Conservation (phyloP, 2,888 invertebrate species). For the Drosophila picticornis region DNA sequence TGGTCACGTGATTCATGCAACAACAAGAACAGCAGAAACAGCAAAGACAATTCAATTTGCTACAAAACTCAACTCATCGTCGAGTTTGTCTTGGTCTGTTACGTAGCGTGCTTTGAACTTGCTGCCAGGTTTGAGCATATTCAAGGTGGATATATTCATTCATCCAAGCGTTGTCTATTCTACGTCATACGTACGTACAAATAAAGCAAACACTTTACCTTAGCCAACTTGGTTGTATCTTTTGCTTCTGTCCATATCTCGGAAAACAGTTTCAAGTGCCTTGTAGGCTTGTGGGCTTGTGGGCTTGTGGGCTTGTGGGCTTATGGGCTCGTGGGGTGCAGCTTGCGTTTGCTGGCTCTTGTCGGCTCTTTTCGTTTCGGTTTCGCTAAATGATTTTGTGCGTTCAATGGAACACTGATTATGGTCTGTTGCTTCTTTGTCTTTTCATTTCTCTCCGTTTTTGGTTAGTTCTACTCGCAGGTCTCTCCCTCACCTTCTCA, state of each 20-base stretch:
- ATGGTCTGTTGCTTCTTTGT: conserved; percentile 71
- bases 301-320: conserved; percentile 14
- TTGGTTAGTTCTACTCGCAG: conserved; percentile 53
- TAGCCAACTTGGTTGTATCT: conserved; percentile 55
- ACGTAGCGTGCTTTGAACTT: conserved; percentile 77
- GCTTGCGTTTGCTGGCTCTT: conserved; percentile 14
- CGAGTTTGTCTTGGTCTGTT: conserved; percentile 70
- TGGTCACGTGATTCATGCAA: conserved; percentile 84
- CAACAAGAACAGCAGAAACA: conserved; percentile 39
- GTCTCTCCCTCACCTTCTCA: conserved; percentile 15
- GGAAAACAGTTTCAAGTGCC: conserved; percentile 76
- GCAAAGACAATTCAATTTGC: conserved; percentile 44
- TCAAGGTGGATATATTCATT: conserved; percentile 65
- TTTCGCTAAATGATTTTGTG: conserved; percentile 86
- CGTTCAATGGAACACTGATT: conserved; percentile 86
- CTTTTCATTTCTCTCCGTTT: conserved; percentile 52
- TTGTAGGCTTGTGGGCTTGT: conserved; percentile 20
- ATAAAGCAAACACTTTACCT: conserved; percentile 69
- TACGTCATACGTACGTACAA: conserved; percentile 25
- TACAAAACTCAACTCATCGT: conserved; percentile 62
- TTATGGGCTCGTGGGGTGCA: conserved; percentile 59
- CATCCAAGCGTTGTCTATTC: conserved; percentile 63
- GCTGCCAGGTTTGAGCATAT: conserved; percentile 64
- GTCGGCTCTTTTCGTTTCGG: conserved; percentile 72
- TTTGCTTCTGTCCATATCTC: conserved; percentile 45